Evolutionary conservation across 2,797 vertebrate species (phyloP).

Genomic region (Paedocypris micromegethes): DNA sequence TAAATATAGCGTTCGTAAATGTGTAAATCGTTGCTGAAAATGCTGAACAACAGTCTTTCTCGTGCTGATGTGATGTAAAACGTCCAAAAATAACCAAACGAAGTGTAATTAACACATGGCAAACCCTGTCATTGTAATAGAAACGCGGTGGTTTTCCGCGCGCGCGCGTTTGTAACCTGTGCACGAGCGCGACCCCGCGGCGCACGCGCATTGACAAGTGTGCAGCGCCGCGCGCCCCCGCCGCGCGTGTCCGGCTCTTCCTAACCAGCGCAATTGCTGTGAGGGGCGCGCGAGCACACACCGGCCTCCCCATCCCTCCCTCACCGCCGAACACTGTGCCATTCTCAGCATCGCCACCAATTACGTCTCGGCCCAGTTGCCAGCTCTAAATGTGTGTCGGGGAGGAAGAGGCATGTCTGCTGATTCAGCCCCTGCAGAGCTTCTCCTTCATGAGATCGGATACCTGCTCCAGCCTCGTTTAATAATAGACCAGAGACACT

Average conservation of each 20-base stretch:
- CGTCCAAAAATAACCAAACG: too few species aligned
- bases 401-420: slow-evolving; percentile 78
- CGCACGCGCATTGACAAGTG: slow-evolving; percentile 28
- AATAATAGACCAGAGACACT: background rate
- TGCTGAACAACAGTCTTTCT: too few species aligned
- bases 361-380: slow-evolving; percentile 63
- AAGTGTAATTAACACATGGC: too few species aligned
- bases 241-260: slow-evolving; percentile 46
- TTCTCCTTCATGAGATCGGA: slow-evolving; percentile 8
- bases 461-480: background rate
- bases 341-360: slow-evolving; percentile 62
- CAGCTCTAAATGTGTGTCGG: slow-evolving; percentile 81
- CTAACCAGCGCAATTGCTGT: slow-evolving; percentile 76
- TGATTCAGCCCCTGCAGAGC: slow-evolving; percentile 47
- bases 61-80: too few species aligned
- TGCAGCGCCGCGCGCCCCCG: slow-evolving; percentile 17
- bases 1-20: too few species aligned
- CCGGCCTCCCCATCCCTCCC: slow-evolving; percentile 58
- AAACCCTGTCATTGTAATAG: too few species aligned
- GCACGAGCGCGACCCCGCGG: slow-evolving; percentile 24
- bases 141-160: too few species aligned
- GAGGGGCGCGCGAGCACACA: slow-evolving; percentile 67
- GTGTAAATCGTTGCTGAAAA: too few species aligned
- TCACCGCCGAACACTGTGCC: slow-evolving; percentile 61
- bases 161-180: too few species aligned